Evolutionary conservation across 2,113 vertebrate genomes (phyloP).

Genomic region (Mus spicilegus): DNA sequence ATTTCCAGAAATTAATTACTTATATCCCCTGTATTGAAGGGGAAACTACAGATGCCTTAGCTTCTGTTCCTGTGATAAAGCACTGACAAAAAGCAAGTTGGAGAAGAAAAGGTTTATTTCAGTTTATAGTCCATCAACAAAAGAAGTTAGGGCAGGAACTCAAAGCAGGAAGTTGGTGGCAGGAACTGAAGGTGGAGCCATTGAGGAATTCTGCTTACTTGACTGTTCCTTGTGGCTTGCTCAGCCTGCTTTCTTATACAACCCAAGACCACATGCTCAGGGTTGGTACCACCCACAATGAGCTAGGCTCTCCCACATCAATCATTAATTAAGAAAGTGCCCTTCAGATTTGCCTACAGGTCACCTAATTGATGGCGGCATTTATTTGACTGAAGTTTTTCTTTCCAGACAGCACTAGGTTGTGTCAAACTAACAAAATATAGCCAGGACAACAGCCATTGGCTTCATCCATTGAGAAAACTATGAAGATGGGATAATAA

Average conservation of each 20-base stretch:
- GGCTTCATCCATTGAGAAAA: constrained; percentile 11
- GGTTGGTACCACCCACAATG: not conserved
- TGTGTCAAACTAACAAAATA: not conserved
- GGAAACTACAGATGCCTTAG: not conserved
- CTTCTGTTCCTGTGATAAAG: not conserved
- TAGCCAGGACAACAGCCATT: not conserved
- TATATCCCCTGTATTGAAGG: not conserved
- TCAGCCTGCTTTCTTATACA: not conserved
- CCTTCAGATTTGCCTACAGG: not conserved
- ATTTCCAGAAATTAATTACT: not conserved
- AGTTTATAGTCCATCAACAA: not conserved
- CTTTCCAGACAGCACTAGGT: not conserved
- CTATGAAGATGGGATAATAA: not conserved
- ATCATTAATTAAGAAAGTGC: not conserved
- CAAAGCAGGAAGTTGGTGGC: not conserved
- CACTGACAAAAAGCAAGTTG: not conserved
- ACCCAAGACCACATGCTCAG: not conserved
- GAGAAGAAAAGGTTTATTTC: not conserved
- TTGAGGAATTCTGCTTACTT: not conserved
- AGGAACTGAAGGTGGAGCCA: not conserved
- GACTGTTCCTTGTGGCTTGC: not conserved
- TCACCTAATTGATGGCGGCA: not conserved
- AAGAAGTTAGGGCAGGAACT: not conserved
- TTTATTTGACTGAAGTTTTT: not conserved
- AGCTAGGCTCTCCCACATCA: not conserved